phyloP scores from a whole-genome alignment of 1,140 invertebrate species.

The Macrotrachela quadricornifera region DNA sequence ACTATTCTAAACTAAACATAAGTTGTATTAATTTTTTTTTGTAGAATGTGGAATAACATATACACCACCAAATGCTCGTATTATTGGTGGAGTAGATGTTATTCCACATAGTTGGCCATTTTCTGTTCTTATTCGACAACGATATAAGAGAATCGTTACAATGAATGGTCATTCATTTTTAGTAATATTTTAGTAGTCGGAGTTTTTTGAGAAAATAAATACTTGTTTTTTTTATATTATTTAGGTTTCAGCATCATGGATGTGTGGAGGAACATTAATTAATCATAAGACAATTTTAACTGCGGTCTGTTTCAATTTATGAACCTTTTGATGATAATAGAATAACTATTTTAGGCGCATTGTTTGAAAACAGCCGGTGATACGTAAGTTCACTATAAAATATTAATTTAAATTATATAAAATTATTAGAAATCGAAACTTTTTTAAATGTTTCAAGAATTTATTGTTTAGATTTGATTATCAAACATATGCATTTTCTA shows the following conservation, averaged over 20 bases:
- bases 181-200: no score
- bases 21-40: no score
- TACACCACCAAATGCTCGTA: background rate
- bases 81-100: constrained; percentile 1
- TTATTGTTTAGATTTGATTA: background rate
- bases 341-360: no score
- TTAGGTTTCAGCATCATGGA: background rate
- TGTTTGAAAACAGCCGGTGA: no score
- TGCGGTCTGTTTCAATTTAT: background rate
- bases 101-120: constrained; percentile 1
- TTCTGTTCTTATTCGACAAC: constrained; percentile 1
- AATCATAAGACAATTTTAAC: constrained; percentile 3
- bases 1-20: no score
- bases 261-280: constrained; percentile 1
- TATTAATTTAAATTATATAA: background rate
- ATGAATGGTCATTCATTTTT: background rate
- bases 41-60: constrained; percentile 2
- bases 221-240: background rate
- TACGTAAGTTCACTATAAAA: no score
- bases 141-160: background rate
- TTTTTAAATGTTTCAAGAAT: no score
- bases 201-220: no score
- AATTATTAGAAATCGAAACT: background rate
- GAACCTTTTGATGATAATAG: no score
- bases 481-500: background rate